These are phyloP conservation scores for Thera britannica DNA, from an alignment of 2,888 invertebrate species.

Conservation along the genomic window DNA sequence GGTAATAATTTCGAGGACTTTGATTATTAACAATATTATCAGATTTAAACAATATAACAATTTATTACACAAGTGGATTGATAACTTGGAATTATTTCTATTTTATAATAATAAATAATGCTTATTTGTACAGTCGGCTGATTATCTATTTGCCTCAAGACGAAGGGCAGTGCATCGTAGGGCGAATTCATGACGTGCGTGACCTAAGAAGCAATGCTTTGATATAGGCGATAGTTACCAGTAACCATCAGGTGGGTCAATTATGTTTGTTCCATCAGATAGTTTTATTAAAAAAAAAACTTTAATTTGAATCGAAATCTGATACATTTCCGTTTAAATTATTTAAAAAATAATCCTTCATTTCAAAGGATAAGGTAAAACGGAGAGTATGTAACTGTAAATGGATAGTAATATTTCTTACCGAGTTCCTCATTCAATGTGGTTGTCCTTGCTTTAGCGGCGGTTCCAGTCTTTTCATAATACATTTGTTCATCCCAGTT, in stretches of 20 bases:
- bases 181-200: too few species aligned
- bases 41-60: background rate
- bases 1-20: conserved; percentile 11
- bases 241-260: too few species aligned
- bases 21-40: conserved; percentile 11
- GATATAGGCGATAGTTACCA: too few species aligned
- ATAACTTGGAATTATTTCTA: background rate
- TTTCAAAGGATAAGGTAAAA: too few species aligned
- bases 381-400: background rate
- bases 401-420: conserved; percentile 46
- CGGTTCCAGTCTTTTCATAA: conserved; percentile 94
- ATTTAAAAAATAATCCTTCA: too few species aligned
- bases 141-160: too few species aligned
- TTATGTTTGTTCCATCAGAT: too few species aligned
- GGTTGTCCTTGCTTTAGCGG: conserved; percentile 98
- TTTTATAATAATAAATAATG: background rate
- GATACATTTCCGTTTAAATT: too few species aligned
- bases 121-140: background rate
- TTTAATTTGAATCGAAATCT: too few species aligned
- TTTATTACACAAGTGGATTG: conserved; percentile 3
- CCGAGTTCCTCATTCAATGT: conserved; percentile 99
- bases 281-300: too few species aligned
- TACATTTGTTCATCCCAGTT: conserved; percentile 99
- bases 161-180: too few species aligned
- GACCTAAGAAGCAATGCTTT: too few species aligned